Base-by-base conservation (phyloP, 1,140 invertebrate genomes). In the Archivesica marissinica region DNA sequence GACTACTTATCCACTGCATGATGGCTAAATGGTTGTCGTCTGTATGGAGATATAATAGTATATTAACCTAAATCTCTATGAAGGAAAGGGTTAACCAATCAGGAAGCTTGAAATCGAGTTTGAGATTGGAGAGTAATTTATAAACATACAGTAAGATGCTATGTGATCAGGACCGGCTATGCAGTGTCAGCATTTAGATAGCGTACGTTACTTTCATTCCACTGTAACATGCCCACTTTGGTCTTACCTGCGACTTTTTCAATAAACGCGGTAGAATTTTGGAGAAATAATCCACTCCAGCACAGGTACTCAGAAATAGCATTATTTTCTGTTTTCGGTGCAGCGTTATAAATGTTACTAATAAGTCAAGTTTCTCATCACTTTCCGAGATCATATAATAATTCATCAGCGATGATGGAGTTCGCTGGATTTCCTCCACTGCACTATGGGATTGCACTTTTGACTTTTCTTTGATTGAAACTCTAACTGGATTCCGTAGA, bases 251-350 rank as follows among this genome's bases (percentile, higher is more conserved):
- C 52, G 72, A 38, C 50, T 87, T 79, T 54, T 86, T 87, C 9
- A 90, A 38, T n/a, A 86, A 41, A 33, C 25, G 84, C 90, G 95
- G 94, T n/a, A 97, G 86, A 77, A 98, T 94, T 81, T 95, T 94
- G 35, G 96, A 95, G 95, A 99, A 99, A 94, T 99, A 99, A 93
- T 99, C 97, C 0, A 99, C 99, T 93, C 96, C 97, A 0, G 98
- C 98, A 95, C 99, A 99, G 1, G 98, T 99, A 35, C 98, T 97
- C 88, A 99, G 96, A 94, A 99, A 99, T 30, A 99, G 94, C 94
- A 99, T 96, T 7, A 97, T 96, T 93, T 99, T 99, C 61, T 96
- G 94, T 13, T 92, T 92, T 88, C 95, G 91, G 93, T 96, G 94
- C 54, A 93, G 94, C 68, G 95, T 95, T 35, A 99, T 94, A 91